Evolutionary conservation across 2,888 invertebrate genomes (phyloP).

Genomic region (Tupiocoris notatus): DNA sequence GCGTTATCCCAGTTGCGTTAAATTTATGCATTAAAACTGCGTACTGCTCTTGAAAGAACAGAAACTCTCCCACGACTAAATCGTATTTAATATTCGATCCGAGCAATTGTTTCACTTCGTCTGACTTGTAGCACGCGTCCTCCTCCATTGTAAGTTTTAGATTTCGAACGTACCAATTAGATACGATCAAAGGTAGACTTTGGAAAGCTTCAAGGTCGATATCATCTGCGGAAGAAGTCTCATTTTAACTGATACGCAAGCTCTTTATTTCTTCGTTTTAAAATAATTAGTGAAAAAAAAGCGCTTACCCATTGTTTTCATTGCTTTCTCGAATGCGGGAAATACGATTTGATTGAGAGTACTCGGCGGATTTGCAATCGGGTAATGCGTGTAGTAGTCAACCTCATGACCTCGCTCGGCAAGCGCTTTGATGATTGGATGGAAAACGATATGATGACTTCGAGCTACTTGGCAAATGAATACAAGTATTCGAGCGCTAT

Average conservation of each 20-base stretch:
- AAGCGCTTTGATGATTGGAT: constrained; percentile 47
- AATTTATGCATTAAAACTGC: constrained; percentile 5
- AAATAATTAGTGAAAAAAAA: background rate
- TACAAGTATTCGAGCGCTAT: constrained; percentile 45
- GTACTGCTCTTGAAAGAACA: constrained; percentile 9
- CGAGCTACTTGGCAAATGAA: constrained; percentile 47
- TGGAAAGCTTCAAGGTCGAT: too few relatives aligned
- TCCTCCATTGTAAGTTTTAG: too few relatives aligned
- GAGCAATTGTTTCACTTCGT: background rate
- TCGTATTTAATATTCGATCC: constrained; percentile 13
- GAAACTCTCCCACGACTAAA: constrained; percentile 26
- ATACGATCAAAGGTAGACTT: too few relatives aligned
- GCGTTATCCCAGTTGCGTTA: constrained; percentile 5
- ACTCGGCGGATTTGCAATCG: background rate
- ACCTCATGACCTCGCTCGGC: constrained; percentile 49
- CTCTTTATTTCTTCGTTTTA: too few relatives aligned
- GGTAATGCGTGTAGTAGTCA: constrained; percentile 16
- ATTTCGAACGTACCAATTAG: too few relatives aligned
- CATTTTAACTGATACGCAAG: too few relatives aligned
- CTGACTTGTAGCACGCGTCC: background rate
- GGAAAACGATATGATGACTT: constrained; percentile 48
- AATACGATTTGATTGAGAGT: constrained; percentile 20
- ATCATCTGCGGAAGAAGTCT: too few relatives aligned
- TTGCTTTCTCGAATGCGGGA: background rate
- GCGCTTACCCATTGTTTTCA: background rate